A percentile compares a stretch with the other conserved stretches of the same genome.
Conservation (phyloP, 2,797 vertebrate species). For the Numenius phaeopus region DNA sequence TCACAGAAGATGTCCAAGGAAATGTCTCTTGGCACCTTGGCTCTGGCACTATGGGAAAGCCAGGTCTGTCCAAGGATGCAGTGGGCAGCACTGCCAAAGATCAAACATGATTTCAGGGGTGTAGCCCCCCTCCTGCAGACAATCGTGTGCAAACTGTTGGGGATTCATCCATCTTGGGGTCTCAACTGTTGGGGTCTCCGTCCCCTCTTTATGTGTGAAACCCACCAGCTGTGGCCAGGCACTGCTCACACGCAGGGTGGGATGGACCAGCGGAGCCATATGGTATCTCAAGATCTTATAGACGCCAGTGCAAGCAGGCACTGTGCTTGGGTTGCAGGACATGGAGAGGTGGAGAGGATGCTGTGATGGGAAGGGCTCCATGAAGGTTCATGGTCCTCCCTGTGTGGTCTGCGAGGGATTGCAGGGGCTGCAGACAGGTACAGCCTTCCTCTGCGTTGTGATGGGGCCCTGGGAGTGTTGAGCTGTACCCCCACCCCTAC, state of each 20-base stretch:
- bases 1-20: background rate
- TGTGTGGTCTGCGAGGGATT: background rate
- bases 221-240: background rate
- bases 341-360: background rate
- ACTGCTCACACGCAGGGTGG: no score
- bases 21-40: no score
- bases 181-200: background rate
- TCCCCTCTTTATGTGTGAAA: no score
- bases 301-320: background rate
- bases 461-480: accelerated
- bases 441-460: accelerated
- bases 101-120: background rate
- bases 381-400: background rate
- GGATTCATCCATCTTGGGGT: no score
- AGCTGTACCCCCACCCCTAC: background rate
- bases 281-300: background rate
- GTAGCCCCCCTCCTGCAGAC: no score
- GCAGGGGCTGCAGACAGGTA: background rate
- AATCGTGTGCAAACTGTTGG: background rate
- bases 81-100: background rate
- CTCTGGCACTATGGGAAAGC: background rate
- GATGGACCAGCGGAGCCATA: background rate
- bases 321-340: background rate
- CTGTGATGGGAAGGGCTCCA: background rate
- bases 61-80: background rate